These are phyloP conservation scores for Microplitis mediator DNA, from an alignment of 1,140 invertebrate species.

Conservation along the genomic window DNA sequence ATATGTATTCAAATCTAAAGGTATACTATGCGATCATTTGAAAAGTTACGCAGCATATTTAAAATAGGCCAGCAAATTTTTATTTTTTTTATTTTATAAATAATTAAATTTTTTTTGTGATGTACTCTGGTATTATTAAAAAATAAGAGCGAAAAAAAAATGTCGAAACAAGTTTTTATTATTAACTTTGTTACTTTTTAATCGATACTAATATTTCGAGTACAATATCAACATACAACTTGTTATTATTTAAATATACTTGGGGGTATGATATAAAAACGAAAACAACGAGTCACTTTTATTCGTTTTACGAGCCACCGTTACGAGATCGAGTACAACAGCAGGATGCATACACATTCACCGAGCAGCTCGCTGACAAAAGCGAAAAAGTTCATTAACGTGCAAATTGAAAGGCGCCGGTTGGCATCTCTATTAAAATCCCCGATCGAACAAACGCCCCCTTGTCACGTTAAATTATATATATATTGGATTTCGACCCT, in stretches of 20 bases:
- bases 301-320: constrained; percentile 23
- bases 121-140: too few relatives aligned
- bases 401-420: constrained; percentile 47
- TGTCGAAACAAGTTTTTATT: too few relatives aligned
- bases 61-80: too few relatives aligned
- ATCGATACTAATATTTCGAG: not conserved
- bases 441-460: constrained; percentile 8
- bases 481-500: not conserved
- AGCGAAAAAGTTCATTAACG: constrained; percentile 49
- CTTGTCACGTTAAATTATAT: not conserved
- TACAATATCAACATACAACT: constrained; percentile 23
- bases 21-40: too few relatives aligned
- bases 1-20: too few relatives aligned
- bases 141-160: not conserved
- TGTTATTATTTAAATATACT: constrained; percentile 40
- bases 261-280: constrained; percentile 14
- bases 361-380: not conserved
- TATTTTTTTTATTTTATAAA: too few relatives aligned
- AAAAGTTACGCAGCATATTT: too few relatives aligned
- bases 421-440: constrained; percentile 29
- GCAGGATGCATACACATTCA: too few relatives aligned
- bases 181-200: too few relatives aligned
- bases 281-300: constrained; percentile 33
- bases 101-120: too few relatives aligned
- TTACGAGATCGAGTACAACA: too few relatives aligned